phyloP scores from a whole-genome alignment of 2,797 vertebrate genomes.

The Sebastes wilsoni region DNA sequence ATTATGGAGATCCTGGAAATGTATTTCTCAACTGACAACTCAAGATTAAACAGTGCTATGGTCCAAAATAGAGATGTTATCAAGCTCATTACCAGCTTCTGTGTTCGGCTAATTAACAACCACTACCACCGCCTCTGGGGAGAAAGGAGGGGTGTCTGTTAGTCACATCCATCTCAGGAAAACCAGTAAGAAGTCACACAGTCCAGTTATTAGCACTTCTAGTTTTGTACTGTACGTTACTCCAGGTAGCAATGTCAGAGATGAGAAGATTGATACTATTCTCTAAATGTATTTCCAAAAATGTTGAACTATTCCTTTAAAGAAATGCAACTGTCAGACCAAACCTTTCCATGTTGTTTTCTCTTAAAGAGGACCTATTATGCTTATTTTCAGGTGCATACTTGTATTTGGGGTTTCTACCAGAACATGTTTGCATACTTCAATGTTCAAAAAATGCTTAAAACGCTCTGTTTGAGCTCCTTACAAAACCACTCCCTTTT shows the following conservation, averaged over 20 bases:
- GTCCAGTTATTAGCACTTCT: not conserved
- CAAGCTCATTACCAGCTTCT: conserved; percentile 7
- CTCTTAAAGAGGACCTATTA: no score
- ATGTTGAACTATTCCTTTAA: no score
- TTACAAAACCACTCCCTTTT: no score
- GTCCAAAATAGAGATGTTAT: not conserved
- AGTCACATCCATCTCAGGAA: conserved; percentile 1
- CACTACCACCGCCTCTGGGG: not conserved
- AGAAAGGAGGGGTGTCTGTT: not conserved
- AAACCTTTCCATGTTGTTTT: no score
- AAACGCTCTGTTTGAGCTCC: no score
- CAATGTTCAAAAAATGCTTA: no score
- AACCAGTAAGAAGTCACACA: not conserved
- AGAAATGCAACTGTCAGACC: no score
- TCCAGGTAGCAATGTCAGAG: not conserved
- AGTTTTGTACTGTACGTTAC: not conserved
- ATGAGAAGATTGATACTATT: not conserved
- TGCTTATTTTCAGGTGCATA: no score
- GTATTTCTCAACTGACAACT: not conserved
- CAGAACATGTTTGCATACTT: no score
- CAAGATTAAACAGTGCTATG: not conserved
- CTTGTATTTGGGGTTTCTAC: no score
- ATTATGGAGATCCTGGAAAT: not conserved
- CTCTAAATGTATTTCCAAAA: not conserved
- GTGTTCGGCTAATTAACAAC: conserved; percentile 22